Evolutionary conservation across 2,113 vertebrate species (phyloP).

Genomic region (Prunella himalayana): DNA sequence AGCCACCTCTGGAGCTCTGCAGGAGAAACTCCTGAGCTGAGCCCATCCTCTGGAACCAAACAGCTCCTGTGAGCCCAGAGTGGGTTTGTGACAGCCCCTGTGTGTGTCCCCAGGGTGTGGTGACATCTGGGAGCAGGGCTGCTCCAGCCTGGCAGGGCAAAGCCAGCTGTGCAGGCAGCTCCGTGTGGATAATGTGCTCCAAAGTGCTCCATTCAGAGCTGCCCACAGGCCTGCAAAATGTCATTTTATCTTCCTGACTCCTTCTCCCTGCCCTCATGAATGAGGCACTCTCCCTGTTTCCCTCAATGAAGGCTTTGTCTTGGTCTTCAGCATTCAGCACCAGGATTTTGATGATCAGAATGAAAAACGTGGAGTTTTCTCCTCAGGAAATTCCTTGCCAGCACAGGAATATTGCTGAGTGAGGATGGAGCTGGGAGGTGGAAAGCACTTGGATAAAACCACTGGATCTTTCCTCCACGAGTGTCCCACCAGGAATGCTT

Average conservation of each 20-base stretch:
- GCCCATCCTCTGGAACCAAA: background rate
- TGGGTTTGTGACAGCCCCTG: background rate
- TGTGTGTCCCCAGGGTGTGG: background rate
- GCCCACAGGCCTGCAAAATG: conserved; percentile 25
- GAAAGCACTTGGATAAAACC: background rate
- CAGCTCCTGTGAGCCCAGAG: background rate
- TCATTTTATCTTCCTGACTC: background rate
- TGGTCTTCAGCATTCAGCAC: background rate
- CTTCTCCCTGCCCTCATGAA: background rate
- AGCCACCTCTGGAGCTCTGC: background rate
- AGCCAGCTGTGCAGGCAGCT: background rate
- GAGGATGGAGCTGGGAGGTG: background rate
- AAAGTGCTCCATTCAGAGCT: background rate
- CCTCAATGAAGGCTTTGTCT: conserved; percentile 62
- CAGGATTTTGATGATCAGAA: background rate
- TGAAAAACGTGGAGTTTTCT: background rate
- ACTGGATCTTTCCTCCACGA: fast-evolving
- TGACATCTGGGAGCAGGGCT: background rate
- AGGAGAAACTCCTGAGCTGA: background rate
- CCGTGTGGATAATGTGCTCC: background rate
- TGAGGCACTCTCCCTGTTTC: background rate
- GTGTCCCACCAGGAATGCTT: background rate
- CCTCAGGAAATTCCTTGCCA: background rate
- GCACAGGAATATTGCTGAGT: background rate
- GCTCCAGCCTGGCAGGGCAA: background rate